These are phyloP conservation scores for Anolis apletophallus DNA, from an alignment of 2,797 vertebrate species.

Conservation along the genomic window DNA sequence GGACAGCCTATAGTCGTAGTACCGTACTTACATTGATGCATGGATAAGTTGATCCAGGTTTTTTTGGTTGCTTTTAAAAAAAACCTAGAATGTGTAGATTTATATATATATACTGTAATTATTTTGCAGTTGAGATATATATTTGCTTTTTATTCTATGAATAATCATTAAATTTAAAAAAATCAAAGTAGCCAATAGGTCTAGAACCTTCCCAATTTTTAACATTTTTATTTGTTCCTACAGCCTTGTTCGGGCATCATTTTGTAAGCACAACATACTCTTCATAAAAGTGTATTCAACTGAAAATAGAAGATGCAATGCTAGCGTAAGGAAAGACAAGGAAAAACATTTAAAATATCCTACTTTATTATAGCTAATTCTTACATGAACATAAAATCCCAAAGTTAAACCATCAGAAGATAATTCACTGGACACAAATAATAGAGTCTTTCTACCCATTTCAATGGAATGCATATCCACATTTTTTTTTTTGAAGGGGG, in stretches of 20 bases:
- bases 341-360: conserved; percentile 49
- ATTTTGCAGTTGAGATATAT: background rate
- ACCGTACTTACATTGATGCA: no score
- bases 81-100: no score
- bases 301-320: conserved; percentile 67
- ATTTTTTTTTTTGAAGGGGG: conserved; percentile 50
- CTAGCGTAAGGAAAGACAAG: background rate
- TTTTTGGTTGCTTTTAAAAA: no score
- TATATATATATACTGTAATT: no score
- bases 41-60: no score
- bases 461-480: conserved; percentile 58
- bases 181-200: background rate
- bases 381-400: background rate
- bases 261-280: background rate
- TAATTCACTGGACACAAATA: background rate
- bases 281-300: conserved; percentile 33
- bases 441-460: background rate
- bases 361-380: conserved; percentile 65
- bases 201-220: background rate
- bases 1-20: no score
- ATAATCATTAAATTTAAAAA: background rate
- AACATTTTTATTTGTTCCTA: conserved; percentile 9
- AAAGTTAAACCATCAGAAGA: background rate
- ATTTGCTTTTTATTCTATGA: background rate
- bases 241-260: background rate